Conservation (phyloP, 2,113 vertebrate genomes). For the Saimiri boliviensis region DNA sequence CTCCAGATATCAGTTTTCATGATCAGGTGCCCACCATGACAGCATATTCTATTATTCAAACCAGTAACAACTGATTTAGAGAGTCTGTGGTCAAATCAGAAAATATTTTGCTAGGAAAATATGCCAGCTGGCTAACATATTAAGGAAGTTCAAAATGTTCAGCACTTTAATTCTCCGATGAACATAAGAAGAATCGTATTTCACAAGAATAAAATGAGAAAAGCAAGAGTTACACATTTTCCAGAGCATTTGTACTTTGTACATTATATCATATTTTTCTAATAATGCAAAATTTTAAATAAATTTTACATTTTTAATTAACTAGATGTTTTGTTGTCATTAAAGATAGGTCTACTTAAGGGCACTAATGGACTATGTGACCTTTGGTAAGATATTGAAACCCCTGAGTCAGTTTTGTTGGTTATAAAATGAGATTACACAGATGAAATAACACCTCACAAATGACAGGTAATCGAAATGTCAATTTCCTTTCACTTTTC, state of each 20-base stretch:
- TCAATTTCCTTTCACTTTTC: background rate
- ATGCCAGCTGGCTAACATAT: constrained; percentile 71
- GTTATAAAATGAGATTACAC: constrained; percentile 4
- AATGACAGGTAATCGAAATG: background rate
- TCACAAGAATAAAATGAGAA: constrained; percentile 66
- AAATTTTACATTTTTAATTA: constrained; percentile 26
- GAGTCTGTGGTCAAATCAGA: constrained; percentile 74
- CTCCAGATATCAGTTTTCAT: constrained; percentile 77
- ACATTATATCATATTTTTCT: background rate
- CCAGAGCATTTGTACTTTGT: constrained; percentile 31
- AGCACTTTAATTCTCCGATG: constrained; percentile 67
- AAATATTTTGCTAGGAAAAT: constrained; percentile 77
- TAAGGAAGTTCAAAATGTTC: constrained; percentile 78
- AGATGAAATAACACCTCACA: constrained; percentile 8
- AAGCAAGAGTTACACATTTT: constrained; percentile 39
- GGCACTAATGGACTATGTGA: background rate
- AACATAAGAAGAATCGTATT: constrained; percentile 67
- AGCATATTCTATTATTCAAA: constrained; percentile 76
- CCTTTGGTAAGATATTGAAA: background rate
- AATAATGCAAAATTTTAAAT: constrained; percentile 44
- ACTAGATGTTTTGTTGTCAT: background rate
- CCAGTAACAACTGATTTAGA: constrained; percentile 75
- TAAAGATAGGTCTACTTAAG: background rate
- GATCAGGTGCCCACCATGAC: constrained; percentile 77
- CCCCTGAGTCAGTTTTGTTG: background rate